Evolutionary conservation across 2,888 invertebrate species (phyloP).

Genomic region (Arctia plantaginis): DNA sequence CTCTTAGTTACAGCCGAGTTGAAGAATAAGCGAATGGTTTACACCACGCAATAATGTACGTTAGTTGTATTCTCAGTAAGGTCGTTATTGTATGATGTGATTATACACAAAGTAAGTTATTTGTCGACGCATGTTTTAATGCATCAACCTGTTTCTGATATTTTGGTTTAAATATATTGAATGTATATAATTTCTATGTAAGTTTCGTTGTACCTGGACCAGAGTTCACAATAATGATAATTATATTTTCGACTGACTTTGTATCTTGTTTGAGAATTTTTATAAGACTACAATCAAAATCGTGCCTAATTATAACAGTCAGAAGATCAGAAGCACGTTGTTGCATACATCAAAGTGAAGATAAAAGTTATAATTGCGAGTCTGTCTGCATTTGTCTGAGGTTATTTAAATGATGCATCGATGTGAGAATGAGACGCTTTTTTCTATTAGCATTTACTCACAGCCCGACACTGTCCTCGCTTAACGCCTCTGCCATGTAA

Average conservation of each 20-base stretch:
- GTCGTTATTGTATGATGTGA: constrained; percentile 40
- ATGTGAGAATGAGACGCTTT: constrained; percentile 81
- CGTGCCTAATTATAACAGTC: constrained; percentile 45
- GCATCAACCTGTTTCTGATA: constrained; percentile 68
- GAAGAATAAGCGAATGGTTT: constrained; percentile 37
- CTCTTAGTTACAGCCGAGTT: constrained; percentile 54
- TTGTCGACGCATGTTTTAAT: constrained; percentile 49
- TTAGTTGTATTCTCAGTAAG: constrained; percentile 32
- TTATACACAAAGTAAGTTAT: constrained; percentile 30
- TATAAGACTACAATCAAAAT: constrained; percentile 12
- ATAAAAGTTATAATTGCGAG: constrained; percentile 62
- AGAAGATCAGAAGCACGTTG: constrained; percentile 67
- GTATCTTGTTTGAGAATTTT: constrained; percentile 14
- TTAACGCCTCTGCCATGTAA: constrained; percentile 41
- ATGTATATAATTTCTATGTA: constrained; percentile 48
- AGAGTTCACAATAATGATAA: constrained; percentile 14
- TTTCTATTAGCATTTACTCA: constrained; percentile 71
- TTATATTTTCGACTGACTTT: constrained; percentile 12
- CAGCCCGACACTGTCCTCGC: constrained; percentile 55
- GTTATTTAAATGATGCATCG: constrained; percentile 67
- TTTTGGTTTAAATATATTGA: constrained; percentile 31
- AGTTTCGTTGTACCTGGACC: constrained; percentile 34
- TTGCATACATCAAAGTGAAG: constrained; percentile 54
- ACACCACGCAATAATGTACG: constrained; percentile 31
- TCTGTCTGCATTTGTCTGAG: constrained; percentile 65